phyloP scores from a whole-genome alignment of 37 sponge, comb jelly and placozoan genomes.

The Cladorhizidae sp. region DNA sequence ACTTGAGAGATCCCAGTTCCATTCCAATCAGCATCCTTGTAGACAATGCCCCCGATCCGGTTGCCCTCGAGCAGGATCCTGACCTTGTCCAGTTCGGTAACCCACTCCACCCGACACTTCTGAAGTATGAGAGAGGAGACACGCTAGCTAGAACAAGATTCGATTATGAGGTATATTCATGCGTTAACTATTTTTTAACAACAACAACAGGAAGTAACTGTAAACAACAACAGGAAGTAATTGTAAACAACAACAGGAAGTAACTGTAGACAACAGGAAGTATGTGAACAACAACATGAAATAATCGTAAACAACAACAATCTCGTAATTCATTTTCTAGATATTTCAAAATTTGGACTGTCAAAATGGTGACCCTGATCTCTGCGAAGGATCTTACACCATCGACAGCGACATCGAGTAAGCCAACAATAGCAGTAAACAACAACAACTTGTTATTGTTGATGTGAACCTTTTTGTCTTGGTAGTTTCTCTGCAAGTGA shows the following conservation, averaged over 20 bases:
- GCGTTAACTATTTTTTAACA: not conserved
- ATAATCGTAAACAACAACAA: too few relatives aligned
- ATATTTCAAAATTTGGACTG: constrained; percentile 1
- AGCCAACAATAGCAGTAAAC: not conserved
- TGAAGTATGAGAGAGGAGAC: constrained; percentile 17
- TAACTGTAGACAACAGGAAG: too few relatives aligned
- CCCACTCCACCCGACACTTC: constrained; percentile 39
- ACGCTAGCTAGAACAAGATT: not conserved
- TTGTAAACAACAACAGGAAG: too few relatives aligned
- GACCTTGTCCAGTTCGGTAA: constrained; percentile 12
- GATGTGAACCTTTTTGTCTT: not conserved
- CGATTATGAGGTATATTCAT: not conserved
- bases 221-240: too few relatives aligned
- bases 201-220: too few relatives aligned
- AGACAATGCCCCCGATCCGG: not conserved
- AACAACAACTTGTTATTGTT: not conserved
- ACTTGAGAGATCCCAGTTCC: constrained; percentile 34
- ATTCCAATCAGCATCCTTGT: constrained; percentile 32
- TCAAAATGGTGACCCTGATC: not conserved
- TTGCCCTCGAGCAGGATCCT: constrained; percentile 9
- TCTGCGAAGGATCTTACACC: too few relatives aligned
- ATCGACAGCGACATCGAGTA: not conserved
- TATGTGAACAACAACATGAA: too few relatives aligned
- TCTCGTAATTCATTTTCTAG: not conserved
- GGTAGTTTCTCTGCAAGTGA: not conserved